Conservation (phyloP, 92 coral and sea anemone genomes). For the Phenganax marumi region DNA sequence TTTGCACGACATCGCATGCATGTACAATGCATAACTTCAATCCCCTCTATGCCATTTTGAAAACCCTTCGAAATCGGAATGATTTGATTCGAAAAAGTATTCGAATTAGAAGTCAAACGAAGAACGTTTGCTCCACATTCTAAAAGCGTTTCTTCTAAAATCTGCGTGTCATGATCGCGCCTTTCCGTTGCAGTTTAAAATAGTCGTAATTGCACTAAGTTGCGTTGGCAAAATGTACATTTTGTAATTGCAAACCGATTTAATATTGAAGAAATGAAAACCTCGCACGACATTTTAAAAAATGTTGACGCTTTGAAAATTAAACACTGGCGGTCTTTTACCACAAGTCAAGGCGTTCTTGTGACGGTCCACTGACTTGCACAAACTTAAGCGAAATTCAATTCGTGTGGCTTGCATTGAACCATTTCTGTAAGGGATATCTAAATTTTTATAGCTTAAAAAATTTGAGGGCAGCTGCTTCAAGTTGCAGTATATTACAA, state of each 20-base stretch:
- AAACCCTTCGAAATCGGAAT: neutral
- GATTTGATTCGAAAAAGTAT: neutral
- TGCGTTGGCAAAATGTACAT: neutral
- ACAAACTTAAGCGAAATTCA: neutral
- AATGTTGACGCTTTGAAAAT: neutral
- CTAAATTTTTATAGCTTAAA: neutral
- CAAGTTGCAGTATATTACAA: neutral
- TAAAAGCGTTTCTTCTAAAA: neutral
- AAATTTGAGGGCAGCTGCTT: neutral
- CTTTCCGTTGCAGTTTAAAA: slow-evolving; percentile 19
- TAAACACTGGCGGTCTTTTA: too few species aligned
- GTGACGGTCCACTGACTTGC: neutral
- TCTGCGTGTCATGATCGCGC: neutral
- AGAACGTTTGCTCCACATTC: neutral
- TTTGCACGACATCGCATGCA: too few species aligned
- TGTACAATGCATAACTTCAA: neutral
- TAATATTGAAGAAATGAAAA: neutral
- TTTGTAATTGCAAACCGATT: slow-evolving; percentile 3
- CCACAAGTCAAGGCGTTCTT: neutral
- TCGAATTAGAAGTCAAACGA: too few species aligned
- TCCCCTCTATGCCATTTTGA: neutral
- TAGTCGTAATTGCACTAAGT: slow-evolving; percentile 4
- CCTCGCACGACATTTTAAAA: neutral
- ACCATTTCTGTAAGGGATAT: neutral
- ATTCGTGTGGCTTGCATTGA: neutral